Base-by-base conservation (phyloP, 2,113 vertebrate genomes). In the Sprattus sprattus region DNA sequence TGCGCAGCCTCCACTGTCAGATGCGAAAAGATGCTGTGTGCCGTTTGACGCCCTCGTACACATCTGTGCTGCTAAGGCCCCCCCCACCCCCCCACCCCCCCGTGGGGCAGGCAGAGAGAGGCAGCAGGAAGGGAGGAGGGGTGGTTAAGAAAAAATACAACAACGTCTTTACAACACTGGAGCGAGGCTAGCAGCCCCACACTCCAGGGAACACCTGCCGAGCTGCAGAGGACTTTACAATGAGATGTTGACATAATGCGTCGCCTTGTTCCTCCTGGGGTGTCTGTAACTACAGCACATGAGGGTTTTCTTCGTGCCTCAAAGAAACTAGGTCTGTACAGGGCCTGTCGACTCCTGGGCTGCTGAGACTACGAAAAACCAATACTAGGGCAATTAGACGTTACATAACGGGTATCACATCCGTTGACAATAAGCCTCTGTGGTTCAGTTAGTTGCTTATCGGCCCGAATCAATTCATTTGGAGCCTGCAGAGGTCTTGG, bases 11-110 rank as follows among this genome's bases (percentile, higher is more conserved):
- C 20, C 45, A 75, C 83, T 49, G 18, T 20, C 16, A 47, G 13
- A 78, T 50, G 83, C 7, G 28, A 78, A 71, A 10, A 50, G 49
- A 49, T 9, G 45, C 32, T 75, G 64, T n/a, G 18, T 71, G 45
- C 64, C 47, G 60, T 84, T 45, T 67, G 83, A 71, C 83, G 75
- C 75, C 60, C 22, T n/a, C 15, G n/a, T 47, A 32, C 64, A 47
- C 83, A 32, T 84, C 60, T 50, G 64, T 54, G 4, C 64, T 28
- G 10, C 49, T 28, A 71, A 84, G 25, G 25, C 64, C 78, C 64
- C 22, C 45, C 9, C 9, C 8, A n/a, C n/a, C n/a, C n/a, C n/a
- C n/a, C n/a, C n/a, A n/a, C 78, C 64, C 22, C 45, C 9, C 9
- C 8, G 25, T 9, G 2, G 64, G 28, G 64, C n/a, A 28, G n/a